phyloP scores from a whole-genome alignment of 2,113 vertebrate species.

The Zosterops borbonicus region DNA sequence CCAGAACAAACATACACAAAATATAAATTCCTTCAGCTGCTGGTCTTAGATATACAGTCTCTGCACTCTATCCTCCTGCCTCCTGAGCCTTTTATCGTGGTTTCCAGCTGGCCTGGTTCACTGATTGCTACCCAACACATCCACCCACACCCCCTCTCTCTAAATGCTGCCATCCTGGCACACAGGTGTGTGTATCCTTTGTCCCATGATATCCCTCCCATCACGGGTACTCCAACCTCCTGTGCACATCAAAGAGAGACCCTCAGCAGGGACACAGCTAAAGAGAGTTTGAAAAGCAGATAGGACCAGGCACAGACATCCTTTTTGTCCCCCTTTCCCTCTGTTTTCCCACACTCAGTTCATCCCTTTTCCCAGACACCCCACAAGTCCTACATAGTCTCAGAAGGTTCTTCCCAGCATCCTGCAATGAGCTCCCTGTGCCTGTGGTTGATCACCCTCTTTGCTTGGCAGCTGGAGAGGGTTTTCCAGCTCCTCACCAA shows the following conservation, averaged over 20 bases:
- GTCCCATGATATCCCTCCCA: background rate
- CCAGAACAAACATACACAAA: background rate
- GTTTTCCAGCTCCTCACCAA: background rate
- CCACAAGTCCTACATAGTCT: background rate
- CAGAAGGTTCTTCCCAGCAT: background rate
- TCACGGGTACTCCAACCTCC: accelerated
- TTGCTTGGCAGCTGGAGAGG: background rate
- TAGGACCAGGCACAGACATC: background rate
- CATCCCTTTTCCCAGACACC: background rate
- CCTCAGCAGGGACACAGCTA: background rate
- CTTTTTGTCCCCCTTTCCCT: background rate
- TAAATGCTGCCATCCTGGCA: background rate
- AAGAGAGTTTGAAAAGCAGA: background rate
- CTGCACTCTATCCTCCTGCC: background rate
- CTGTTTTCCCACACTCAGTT: background rate
- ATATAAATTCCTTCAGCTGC: background rate
- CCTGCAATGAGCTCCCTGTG: background rate
- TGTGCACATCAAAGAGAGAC: accelerated
- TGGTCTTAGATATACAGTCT: background rate
- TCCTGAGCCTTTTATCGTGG: background rate
- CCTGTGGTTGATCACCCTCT: background rate
- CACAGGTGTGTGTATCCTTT: background rate
- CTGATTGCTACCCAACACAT: background rate
- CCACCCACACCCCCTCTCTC: background rate
- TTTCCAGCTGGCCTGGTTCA: background rate